Evolutionary conservation across 37 sponge, comb jelly and placozoan species (phyloP).

Genomic region (Spongilla lacustris): DNA sequence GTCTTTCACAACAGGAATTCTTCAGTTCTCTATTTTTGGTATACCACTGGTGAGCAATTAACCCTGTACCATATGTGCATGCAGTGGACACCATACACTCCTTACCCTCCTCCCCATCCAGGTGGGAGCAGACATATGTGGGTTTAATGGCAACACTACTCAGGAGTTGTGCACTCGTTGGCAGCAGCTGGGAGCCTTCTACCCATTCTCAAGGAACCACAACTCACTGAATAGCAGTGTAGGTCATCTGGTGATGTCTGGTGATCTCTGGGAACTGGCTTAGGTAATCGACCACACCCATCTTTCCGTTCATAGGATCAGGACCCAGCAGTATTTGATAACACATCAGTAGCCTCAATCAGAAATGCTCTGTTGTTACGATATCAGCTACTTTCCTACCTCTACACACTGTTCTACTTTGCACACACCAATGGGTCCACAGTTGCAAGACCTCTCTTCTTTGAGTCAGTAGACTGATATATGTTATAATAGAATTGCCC

Average conservation of each 20-base stretch:
- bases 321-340: conserved; percentile 62
- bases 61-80: neutral
- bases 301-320: too few species aligned
- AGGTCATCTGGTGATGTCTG: neutral
- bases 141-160: conserved; percentile 74
- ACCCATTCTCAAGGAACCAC: conserved; percentile 88
- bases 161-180: conserved; percentile 81
- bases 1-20: conserved; percentile 50
- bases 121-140: conserved; percentile 93
- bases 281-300: too few species aligned
- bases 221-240: conserved; percentile 28
- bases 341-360: conserved; percentile 21
- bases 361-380: conserved; percentile 44
- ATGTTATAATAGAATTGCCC: too few species aligned
- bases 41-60: conserved; percentile 76
- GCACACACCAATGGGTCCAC: conserved; percentile 72
- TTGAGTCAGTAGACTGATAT: conserved; percentile 51
- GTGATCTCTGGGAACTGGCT: too few species aligned
- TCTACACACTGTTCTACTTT: conserved; percentile 86
- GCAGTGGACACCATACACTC: too few species aligned
- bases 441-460: conserved; percentile 76
- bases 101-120: conserved; percentile 10
- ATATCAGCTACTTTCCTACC: conserved; percentile 80
- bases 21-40: conserved; percentile 85
- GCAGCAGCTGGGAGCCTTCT: conserved; percentile 88